Evolutionary conservation across 2,888 invertebrate species (phyloP).

Genomic region (Acleris holmiana): DNA sequence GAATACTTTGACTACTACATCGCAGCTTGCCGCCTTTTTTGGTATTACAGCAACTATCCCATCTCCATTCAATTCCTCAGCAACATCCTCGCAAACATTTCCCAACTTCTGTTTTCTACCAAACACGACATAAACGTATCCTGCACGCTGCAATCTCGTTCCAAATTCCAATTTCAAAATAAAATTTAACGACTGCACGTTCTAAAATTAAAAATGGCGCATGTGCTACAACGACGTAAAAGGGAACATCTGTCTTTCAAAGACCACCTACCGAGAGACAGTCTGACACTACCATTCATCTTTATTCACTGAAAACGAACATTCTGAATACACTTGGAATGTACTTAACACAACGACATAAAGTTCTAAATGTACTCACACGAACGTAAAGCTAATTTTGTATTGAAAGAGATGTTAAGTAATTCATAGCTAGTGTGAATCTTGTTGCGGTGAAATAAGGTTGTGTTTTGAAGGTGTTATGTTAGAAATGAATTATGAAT

Average conservation of each 20-base stretch:
- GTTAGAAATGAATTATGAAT: slow-evolving; percentile 61
- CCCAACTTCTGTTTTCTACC: slow-evolving; percentile 20
- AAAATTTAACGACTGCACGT: slow-evolving; percentile 46
- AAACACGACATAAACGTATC: slow-evolving; percentile 19
- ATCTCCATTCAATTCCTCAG: background rate
- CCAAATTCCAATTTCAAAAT: slow-evolving; percentile 48
- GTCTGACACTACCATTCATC: slow-evolving; percentile 70
- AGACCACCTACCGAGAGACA: slow-evolving; percentile 76
- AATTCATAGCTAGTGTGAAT: slow-evolving; percentile 62
- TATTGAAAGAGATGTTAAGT: slow-evolving; percentile 53
- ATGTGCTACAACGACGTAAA: slow-evolving; percentile 52
- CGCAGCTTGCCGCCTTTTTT: no score
- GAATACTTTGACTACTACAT: no score
- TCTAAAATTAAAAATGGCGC: slow-evolving; percentile 71
- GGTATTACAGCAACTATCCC: no score
- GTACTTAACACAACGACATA: slow-evolving; percentile 35
- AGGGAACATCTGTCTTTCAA: slow-evolving; percentile 76
- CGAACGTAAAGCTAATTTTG: slow-evolving; percentile 37
- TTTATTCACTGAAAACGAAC: slow-evolving; percentile 63
- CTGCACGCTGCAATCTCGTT: slow-evolving; percentile 25
- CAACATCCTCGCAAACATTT: slow-evolving; percentile 2
- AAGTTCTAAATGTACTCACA: slow-evolving; percentile 38
- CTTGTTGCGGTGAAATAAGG: slow-evolving; percentile 59
- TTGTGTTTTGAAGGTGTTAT: slow-evolving; percentile 54
- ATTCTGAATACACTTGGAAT: background rate